A percentile compares a stretch with the other conserved stretches of the same genome.
These are phyloP conservation scores for Datnioides undecimradiatus DNA, from an alignment of 2,113 vertebrate genomes.

Conservation along the genomic window DNA sequence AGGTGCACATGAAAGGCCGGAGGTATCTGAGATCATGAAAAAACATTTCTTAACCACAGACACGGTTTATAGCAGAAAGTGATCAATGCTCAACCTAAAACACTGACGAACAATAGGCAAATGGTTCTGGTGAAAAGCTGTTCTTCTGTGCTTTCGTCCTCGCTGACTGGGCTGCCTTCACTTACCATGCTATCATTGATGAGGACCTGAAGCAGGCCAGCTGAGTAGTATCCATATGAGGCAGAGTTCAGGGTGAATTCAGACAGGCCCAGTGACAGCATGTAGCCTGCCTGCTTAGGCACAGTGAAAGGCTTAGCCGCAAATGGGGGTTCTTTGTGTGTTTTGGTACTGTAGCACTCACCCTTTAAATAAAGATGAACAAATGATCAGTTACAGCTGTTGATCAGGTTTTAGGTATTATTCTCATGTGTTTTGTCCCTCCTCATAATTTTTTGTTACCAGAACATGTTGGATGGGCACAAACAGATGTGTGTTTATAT, in stretches of 20 bases:
- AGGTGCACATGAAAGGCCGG: slow-evolving; percentile 61
- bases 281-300: slow-evolving; percentile 49
- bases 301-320: slow-evolving; percentile 65
- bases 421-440: neutral
- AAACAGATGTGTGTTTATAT: neutral
- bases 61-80: neutral
- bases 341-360: slow-evolving; percentile 66
- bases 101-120: neutral
- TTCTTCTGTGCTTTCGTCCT: too few species aligned
- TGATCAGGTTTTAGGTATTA: neutral
- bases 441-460: neutral
- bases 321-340: slow-evolving; percentile 77
- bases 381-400: neutral
- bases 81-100: neutral
- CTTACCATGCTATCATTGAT: slow-evolving; percentile 81
- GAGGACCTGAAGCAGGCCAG: slow-evolving; percentile 59
- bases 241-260: slow-evolving; percentile 82
- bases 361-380: slow-evolving; percentile 64
- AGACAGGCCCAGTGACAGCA: slow-evolving; percentile 80
- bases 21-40: slow-evolving; percentile 72
- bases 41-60: neutral
- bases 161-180: too few species aligned
- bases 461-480: neutral
- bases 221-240: slow-evolving; percentile 68
- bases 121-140: neutral